Base-by-base conservation (phyloP, 2,888 invertebrate genomes). In the Drosophila neonasuta region DNA sequence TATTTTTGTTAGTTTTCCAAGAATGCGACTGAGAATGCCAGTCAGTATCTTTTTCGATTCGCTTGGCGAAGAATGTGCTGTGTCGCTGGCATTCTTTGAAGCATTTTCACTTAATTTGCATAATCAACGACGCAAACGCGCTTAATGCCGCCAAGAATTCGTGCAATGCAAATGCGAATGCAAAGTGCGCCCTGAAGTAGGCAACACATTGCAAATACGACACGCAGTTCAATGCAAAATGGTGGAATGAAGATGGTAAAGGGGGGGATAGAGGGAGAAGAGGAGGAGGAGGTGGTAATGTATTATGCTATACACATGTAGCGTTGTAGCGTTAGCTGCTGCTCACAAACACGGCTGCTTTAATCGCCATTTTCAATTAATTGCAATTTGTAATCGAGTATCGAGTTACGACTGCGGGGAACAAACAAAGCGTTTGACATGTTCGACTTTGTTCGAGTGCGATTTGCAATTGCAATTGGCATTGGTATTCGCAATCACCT, bases 341-440 rank as follows among this genome's bases (percentile, higher is more conserved):
- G 59, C 59, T 59, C 46, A 45, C 42, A 72, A 71, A 71, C 52
- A 71, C 73, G 54, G 59, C 66, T 72, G 74, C 81, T 64, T 69
- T 86, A 84, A 88, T 85, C 82, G 73, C 77, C 73, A 79, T 80
- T 86, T 87, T 86, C 88, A 87, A 87, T 87, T 88, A 87, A 88
- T 85, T 85, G 89, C 88, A 88, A 88, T 88, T 87, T 87, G 87
- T 87, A 87, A 77, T 85, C 77, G 75, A 84, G 88, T 86, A 82
- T 88, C 77, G 83, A 66, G 80, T 88, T 88, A 80, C 88, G 58
- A 52, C 30, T 55, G 69, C 57, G 69, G 78, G 61, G 32, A 46
- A 60, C 29, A 46, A 30, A 59, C 74, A 70, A 75, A 74, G 45
- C 60, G 70, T 66, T 78, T 70, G 65, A 65, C 75, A 75, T 64